Base-by-base conservation (phyloP, 2,888 invertebrate genomes). In the Lasius fuliginosus region DNA sequence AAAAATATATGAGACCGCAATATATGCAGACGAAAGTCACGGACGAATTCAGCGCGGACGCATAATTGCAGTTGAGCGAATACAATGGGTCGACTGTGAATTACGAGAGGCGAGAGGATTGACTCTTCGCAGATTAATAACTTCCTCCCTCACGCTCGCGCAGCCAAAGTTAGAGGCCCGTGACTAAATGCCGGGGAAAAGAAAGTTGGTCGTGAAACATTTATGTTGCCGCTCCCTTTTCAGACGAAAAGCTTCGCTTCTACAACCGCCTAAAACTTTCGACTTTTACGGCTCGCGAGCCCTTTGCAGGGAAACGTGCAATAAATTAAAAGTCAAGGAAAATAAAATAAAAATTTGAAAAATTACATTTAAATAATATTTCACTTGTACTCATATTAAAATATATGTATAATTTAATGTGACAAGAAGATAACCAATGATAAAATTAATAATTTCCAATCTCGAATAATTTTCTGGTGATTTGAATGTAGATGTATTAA, bases 161-260 rank as follows among this genome's bases (percentile, higher is more conserved):
- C 53, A 75, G 69, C 79, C 76, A 40, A 90, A 89, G 90, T 89
- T 86, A 79, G 85, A 83, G 84, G 67, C 82, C 87, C 86, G 87
- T 86, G 88, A 88, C 90, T 90, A 90, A 90, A 90, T 89, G 87
- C 88, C 74, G 56, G 69, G 36, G 68, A 82, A 88, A 90, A 89
- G 88, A 90, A 89, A 90, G 90, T 90, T 89, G 83, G 68, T 90
- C 85, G 87, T 89, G 89, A 90, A 90, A 90, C 90, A 89, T 90
- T 90, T 84, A 89, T 87, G 27, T 67, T 67, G 6, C 75, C 23
- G 6, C 64, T 27, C 9, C 27, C 67, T 60, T 60, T 60, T 60
- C 23, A 71, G 27, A 36, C 33, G 27, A 56, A 53, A 53, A 76
- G 53, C 46, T 56, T 68, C 42, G 18, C 62, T 79, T 42, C 49